These are phyloP conservation scores for Crotalus horridus DNA, from an alignment of 2,113 vertebrate genomes.

Conservation along the genomic window DNA sequence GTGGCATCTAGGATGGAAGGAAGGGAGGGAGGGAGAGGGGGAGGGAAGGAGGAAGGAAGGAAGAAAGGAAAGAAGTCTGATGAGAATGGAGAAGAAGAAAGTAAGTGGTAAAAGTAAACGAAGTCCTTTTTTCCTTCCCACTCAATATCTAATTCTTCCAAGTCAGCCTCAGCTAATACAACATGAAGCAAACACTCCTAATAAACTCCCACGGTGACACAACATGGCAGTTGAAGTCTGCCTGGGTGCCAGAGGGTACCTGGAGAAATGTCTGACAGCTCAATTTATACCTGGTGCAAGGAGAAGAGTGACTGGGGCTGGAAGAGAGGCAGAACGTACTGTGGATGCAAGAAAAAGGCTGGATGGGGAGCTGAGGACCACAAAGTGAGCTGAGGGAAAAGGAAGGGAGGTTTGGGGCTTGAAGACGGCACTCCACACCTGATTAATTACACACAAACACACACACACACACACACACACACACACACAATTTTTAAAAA, in stretches of 20 bases:
- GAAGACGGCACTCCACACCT: background rate
- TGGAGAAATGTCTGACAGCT: background rate
- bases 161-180: conserved; percentile 48
- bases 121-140: background rate
- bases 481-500: background rate
- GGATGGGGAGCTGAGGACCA: background rate
- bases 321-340: background rate
- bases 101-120: background rate
- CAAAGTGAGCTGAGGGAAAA: background rate
- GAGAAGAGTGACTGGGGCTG: background rate
- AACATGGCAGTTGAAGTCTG: conserved; percentile 1
- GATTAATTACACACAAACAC: background rate
- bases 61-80: background rate
- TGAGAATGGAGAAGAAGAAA: background rate
- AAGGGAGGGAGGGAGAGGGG: background rate
- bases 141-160: background rate
- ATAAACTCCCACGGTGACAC: conserved; percentile 56
- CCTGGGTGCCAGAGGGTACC: conserved; percentile 29
- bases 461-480: too few relatives aligned
- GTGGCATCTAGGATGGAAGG: background rate
- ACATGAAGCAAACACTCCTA: conserved; percentile 63
- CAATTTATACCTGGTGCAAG: background rate
- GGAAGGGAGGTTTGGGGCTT: background rate
- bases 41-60: background rate
- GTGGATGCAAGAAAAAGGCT: background rate